phyloP scores from a whole-genome alignment of 1,140 invertebrate genomes.

The Leptopilina boulardi region DNA sequence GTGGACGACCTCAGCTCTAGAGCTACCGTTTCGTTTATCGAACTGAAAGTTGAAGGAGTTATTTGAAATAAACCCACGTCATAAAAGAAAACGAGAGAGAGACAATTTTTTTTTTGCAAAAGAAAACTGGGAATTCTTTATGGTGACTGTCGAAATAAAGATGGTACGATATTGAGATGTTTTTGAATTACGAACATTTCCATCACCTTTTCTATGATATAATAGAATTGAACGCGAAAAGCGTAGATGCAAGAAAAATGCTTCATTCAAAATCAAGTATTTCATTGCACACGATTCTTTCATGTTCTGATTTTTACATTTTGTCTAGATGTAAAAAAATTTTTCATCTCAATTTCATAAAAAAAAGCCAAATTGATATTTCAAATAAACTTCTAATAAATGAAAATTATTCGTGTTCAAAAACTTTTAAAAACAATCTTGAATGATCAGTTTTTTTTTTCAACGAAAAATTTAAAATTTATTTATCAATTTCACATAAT shows the following conservation, averaged over 20 bases:
- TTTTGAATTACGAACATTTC: constrained; percentile 18
- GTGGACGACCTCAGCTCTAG: constrained; percentile 91
- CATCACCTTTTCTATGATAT: background rate
- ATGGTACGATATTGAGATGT: constrained; percentile 11
- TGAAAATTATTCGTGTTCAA: no score
- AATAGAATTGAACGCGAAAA: background rate
- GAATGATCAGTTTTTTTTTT: no score
- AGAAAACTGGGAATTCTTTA: constrained; percentile 19
- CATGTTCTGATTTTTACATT: background rate
- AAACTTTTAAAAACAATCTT: no score
- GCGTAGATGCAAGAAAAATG: background rate
- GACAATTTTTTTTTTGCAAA: background rate
- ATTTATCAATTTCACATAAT: no score
- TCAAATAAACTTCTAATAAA: no score
- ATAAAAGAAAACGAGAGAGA: background rate
- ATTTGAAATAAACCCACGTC: background rate
- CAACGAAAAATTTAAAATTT: no score
- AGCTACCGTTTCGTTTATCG: constrained; percentile 93
- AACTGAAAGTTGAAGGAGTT: constrained; percentile 78
- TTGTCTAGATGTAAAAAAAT: background rate
- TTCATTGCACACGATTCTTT: background rate
- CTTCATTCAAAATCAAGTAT: background rate
- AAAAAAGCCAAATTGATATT: no score
- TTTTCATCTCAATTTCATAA: background rate
- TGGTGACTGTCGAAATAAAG: background rate